Conservation (phyloP, 2,888 invertebrate species). For the Agrenia bidenticulata region DNA sequence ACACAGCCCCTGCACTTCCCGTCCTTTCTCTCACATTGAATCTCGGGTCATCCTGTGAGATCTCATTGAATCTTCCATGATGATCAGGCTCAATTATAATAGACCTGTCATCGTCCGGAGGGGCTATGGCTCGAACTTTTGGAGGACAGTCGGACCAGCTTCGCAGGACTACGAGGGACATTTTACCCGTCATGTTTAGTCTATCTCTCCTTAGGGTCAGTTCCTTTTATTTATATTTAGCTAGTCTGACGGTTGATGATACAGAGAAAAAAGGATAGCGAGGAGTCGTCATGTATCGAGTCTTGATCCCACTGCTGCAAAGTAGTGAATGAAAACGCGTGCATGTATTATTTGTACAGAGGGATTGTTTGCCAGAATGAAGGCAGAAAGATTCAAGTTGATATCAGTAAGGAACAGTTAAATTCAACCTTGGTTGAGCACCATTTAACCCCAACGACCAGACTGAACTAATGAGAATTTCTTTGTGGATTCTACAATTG, state of each 20-base stretch:
- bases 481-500: too few species aligned
- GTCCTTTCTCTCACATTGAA: slow-evolving; percentile 5
- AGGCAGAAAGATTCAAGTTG: too few species aligned
- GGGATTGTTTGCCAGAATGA: too few species aligned
- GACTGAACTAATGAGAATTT: slow-evolving; percentile 13
- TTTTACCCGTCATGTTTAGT: slow-evolving; percentile 30
- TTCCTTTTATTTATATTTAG: too few species aligned
- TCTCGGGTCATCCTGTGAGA: slow-evolving; percentile 18
- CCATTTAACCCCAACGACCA: slow-evolving; percentile 34
- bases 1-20: slow-evolving; percentile 15
- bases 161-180: slow-evolving; percentile 45
- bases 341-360: slow-evolving; percentile 7
- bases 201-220: too few species aligned
- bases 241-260: too few species aligned
- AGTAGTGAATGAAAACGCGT: background rate
- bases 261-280: too few species aligned
- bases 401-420: background rate
- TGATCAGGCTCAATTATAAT: slow-evolving; percentile 45
- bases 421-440: slow-evolving; percentile 41
- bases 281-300: too few species aligned
- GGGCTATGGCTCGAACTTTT: slow-evolving; percentile 46
- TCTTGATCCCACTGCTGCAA: too few species aligned
- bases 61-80: slow-evolving; percentile 18
- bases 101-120: slow-evolving; percentile 43
- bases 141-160: slow-evolving; percentile 46